phyloP scores from a whole-genome alignment of 2,113 vertebrate genomes.

The Scytalopus superciliaris region DNA sequence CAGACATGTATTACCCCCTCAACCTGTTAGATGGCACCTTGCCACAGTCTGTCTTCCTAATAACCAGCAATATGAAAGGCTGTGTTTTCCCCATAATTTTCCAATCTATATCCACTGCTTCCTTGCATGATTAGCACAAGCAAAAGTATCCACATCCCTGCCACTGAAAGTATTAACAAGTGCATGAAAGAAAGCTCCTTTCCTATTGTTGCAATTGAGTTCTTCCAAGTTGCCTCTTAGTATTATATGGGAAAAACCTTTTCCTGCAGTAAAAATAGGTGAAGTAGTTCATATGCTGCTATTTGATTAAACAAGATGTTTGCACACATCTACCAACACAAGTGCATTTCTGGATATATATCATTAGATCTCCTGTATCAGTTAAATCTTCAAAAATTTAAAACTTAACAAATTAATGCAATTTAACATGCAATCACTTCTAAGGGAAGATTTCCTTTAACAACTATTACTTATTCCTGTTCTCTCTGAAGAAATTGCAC shows the following conservation, averaged over 20 bases:
- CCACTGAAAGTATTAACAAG: background rate
- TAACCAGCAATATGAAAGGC: background rate
- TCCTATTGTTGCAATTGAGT: background rate
- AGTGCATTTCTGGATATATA: background rate
- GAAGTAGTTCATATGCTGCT: background rate
- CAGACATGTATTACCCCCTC: background rate
- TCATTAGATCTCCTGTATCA: background rate
- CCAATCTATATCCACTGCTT: background rate
- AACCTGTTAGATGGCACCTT: background rate
- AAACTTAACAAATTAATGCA: background rate
- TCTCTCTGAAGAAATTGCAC: background rate
- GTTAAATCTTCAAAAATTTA: background rate
- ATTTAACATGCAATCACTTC: background rate
- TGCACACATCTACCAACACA: background rate
- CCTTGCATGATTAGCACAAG: background rate
- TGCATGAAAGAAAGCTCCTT: background rate
- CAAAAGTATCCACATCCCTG: background rate
- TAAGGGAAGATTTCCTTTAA: background rate
- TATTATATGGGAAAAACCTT: background rate
- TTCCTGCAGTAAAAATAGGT: background rate
- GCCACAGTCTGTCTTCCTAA: background rate
- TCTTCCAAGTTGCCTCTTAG: background rate
- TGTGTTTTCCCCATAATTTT: background rate
- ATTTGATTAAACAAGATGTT: background rate
- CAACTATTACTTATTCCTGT: background rate